Base-by-base conservation (phyloP, 2,888 invertebrate species). In the Mesoligia furuncula region DNA sequence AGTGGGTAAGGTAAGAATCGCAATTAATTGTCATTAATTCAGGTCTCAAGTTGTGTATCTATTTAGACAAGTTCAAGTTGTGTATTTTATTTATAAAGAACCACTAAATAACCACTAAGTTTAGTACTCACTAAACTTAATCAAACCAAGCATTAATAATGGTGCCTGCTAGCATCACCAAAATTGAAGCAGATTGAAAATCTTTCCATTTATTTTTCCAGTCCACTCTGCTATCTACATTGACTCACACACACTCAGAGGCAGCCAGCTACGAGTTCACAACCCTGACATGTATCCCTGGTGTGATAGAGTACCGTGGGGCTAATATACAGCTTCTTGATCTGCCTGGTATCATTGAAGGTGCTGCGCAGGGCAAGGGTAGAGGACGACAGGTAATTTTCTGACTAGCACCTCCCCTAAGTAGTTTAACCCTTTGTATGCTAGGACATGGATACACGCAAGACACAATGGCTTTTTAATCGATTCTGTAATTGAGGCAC, bases 271-370 rank as follows among this genome's bases (percentile, higher is more conserved):
- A 99, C 94, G 99, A 99, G 96, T 99, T 99, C 95, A 99, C 99
- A 83, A 99, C 99, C 0, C 97, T 99, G 79, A 99, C 99, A 15
- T 99, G 99, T 95, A 99, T 99, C 91, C 99, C 99, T 6, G 99
- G 99, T 73, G 99, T 99, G 2, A 99, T 99, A 85, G 99, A 99
- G 93, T 99, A 99, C 94, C 98, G 99, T 93, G 99, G 99, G 66
- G 99, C 99, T 59, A 99, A 99, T 93, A 99, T 99, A 93, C 99
- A 99, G 94, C 97, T 99, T 84, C 97, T 99, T 0, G 99, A 99
- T 97, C 97, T 99, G 93, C 99, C 99, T 78, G 99, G 99, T 93
- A 99, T 99, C 93, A 99, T 99, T 94, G 99, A 99, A 97, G 99
- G 99, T 79, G 99, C 99, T 85, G 98, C 99, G 3, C 99, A 97